These are phyloP conservation scores for Cyanocitta stelleri DNA, from an alignment of 2,113 vertebrate species.

Conservation along the genomic window DNA sequence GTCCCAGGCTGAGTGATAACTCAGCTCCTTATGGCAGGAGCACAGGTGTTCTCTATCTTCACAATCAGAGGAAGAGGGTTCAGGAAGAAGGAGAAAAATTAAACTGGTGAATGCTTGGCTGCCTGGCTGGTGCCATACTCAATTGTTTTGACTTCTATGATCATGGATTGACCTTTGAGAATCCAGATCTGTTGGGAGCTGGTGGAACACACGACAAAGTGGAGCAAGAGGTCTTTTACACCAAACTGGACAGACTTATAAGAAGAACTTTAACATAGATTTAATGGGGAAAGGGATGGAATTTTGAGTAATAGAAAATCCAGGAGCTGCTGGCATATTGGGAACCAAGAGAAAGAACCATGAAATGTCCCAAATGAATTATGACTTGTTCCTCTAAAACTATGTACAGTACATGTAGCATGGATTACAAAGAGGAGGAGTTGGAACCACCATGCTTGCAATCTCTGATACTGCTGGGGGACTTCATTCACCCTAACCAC, in stretches of 20 bases:
- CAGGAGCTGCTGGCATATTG: neutral
- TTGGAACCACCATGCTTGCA: neutral
- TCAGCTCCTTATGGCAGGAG: neutral
- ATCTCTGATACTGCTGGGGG: neutral
- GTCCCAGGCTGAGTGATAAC: neutral
- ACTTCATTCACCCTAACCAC: neutral
- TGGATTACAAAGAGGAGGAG: neutral
- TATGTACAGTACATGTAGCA: too few species aligned
- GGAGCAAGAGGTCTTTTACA: neutral
- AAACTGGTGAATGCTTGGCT: neutral
- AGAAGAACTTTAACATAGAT: neutral
- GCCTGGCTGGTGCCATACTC: neutral
- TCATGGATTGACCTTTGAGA: neutral
- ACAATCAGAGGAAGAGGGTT: neutral
- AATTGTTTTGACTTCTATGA: neutral
- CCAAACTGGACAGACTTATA: neutral
- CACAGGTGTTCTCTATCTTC: neutral
- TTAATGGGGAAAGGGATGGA: neutral
- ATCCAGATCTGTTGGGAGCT: neutral
- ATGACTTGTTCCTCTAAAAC: too few species aligned
- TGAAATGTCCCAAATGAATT: neutral
- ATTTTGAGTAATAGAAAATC: neutral
- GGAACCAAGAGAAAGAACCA: neutral
- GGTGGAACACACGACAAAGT: neutral
- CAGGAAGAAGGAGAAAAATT: neutral